Percentiles rank a stretch among this genome's conserved stretches.
Conservation (phyloP, 1,140 invertebrate genomes). For the Antheraea mylitta region DNA sequence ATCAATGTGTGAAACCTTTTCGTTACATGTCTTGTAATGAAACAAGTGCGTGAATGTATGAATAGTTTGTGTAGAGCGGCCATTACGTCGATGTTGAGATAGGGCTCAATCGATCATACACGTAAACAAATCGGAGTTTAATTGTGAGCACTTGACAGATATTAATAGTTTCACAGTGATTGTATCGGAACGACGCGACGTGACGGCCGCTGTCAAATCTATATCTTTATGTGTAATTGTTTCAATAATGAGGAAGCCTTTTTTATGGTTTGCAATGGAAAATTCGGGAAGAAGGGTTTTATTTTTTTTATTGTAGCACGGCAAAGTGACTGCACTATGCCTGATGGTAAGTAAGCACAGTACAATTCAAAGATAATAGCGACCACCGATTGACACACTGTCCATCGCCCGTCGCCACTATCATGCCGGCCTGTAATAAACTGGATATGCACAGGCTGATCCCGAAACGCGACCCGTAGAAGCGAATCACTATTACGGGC, state of each 20-base stretch:
- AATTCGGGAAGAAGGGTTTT: no score
- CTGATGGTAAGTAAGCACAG: no score
- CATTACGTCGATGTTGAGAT: slow-evolving; percentile 18
- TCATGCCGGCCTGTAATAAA: no score
- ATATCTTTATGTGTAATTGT: background rate
- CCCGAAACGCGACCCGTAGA: no score
- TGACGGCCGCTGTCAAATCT: background rate
- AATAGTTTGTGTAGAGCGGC: background rate
- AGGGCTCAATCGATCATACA: slow-evolving; percentile 18
- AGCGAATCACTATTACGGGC: no score
- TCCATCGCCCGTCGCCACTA: no score
- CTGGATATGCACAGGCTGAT: no score
- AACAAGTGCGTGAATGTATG: background rate
- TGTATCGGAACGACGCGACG: slow-evolving; percentile 19
- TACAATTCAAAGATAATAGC: no score
- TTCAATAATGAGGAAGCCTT: background rate
- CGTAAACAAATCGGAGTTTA: slow-evolving; percentile 33
- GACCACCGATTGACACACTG: no score
- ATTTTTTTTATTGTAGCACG: no score
- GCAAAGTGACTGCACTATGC: no score
- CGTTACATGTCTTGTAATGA: background rate
- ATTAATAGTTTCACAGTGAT: slow-evolving; percentile 36
- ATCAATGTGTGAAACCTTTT: background rate
- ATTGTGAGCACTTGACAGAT: slow-evolving; percentile 29
- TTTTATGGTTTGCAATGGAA: background rate